phyloP scores from a whole-genome alignment of 2,113 vertebrate species.

The Eubucco bourcierii region DNA sequence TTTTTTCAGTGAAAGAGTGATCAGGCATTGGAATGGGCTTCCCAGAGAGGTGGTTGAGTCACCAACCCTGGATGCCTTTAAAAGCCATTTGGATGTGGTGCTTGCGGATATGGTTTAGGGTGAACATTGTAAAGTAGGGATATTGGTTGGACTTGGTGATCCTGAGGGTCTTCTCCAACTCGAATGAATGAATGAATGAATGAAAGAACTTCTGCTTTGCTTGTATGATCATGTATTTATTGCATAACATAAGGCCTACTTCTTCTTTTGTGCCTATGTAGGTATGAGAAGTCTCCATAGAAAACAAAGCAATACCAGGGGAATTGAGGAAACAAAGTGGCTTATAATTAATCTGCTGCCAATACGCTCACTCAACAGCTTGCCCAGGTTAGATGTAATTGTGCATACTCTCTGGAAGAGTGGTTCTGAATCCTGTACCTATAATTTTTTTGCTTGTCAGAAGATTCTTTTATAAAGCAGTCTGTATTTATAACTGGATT shows the following conservation, averaged over 20 bases:
- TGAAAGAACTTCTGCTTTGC: background rate
- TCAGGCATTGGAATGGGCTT: no score
- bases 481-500: conserved; percentile 15
- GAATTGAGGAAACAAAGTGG: background rate
- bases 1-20: no score
- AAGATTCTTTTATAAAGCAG: conserved; percentile 1
- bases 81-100: no score
- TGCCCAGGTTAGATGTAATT: background rate
- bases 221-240: background rate
- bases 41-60: no score
- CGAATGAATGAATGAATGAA: no score
- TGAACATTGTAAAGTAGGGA: no score
- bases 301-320: background rate
- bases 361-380: background rate
- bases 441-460: background rate
- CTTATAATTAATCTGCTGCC: background rate
- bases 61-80: no score
- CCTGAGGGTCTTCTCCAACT: no score
- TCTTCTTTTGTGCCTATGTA: background rate
- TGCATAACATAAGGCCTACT: background rate
- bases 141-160: no score
- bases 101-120: no score
- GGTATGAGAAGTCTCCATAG: background rate
- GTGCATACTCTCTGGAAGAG: background rate
- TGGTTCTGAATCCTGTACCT: background rate